A percentile compares a stretch with the other conserved stretches of the same genome.
Conservation (phyloP, 2,888 invertebrate species). For the Ectropis crepuscularia region DNA sequence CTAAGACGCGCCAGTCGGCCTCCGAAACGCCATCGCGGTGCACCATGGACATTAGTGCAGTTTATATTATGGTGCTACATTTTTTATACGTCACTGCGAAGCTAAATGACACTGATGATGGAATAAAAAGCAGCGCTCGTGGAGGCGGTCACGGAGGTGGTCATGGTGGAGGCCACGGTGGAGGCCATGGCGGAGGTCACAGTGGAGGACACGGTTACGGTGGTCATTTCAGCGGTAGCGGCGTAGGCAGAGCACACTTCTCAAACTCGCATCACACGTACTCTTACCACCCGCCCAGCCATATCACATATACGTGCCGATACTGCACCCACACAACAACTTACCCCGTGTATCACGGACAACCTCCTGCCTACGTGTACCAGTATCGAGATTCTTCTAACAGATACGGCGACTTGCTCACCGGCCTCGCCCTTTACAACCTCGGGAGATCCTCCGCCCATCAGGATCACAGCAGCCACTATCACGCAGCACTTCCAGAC, state of each 20-base stretch:
- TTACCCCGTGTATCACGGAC: constrained; percentile 74
- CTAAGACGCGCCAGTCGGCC: constrained; percentile 68
- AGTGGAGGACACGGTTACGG: constrained; percentile 59
- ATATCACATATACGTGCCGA: constrained; percentile 67
- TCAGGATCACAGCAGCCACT: constrained; percentile 51
- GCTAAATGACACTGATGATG: constrained; percentile 25
- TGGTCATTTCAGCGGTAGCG: constrained; percentile 25
- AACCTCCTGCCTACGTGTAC: constrained; percentile 73
- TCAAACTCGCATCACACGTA: constrained; percentile 68
- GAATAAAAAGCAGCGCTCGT: constrained; percentile 13
- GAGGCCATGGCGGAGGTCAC: constrained; percentile 28
- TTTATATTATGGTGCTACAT: constrained; percentile 48
- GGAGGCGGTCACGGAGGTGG: constrained; percentile 24
- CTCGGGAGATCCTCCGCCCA: constrained; percentile 64
- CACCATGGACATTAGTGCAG: constrained; percentile 63
- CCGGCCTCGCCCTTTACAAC: constrained; percentile 75
- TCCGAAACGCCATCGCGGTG: constrained; percentile 62
- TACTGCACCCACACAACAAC: constrained; percentile 58
- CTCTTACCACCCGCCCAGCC: constrained; percentile 72
- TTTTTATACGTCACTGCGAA: constrained; percentile 54
- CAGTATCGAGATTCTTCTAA: constrained; percentile 67
- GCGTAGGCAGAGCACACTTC: constrained; percentile 49
- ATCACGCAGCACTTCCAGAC: constrained; percentile 56
- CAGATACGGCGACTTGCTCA: constrained; percentile 65
- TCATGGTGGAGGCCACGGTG: constrained; percentile 26